Conservation (phyloP, 2,113 vertebrate genomes). For the Rhynchomys soricoides region DNA sequence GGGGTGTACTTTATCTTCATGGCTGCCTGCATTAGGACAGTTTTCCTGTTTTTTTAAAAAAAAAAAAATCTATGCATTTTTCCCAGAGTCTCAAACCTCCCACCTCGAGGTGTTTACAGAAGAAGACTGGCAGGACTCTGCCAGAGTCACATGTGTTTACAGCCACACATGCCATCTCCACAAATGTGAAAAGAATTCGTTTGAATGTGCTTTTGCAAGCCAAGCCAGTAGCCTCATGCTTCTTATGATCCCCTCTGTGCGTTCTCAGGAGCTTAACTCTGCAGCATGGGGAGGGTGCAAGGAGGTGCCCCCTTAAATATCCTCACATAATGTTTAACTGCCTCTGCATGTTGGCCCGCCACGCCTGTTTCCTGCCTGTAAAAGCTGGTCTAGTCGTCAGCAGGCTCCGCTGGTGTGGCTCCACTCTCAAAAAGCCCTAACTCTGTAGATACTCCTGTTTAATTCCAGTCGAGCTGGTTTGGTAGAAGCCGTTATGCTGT, state of each 20-base stretch:
- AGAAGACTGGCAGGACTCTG: background rate
- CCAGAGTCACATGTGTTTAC: background rate
- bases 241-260: rapidly evolving
- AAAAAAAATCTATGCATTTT: conserved; percentile 1
- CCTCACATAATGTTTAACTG: background rate
- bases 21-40: background rate
- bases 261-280: background rate
- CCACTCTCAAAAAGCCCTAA: background rate
- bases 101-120: background rate
- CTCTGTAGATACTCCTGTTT: background rate
- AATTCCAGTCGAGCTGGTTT: background rate
- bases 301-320: background rate
- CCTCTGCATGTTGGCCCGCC: background rate
- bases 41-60: background rate
- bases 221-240: background rate
- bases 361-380: background rate
- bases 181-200: background rate
- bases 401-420: background rate
- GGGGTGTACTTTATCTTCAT: background rate
- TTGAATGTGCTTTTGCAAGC: background rate
- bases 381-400: background rate
- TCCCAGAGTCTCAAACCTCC: conserved; percentile 20
- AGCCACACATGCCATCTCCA: background rate
- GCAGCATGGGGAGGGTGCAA: too few species aligned
- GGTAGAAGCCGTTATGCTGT: background rate